Evolutionary conservation across 2,113 vertebrate species (phyloP).

Genomic region (Dunckerocampus dactyliophorus): DNA sequence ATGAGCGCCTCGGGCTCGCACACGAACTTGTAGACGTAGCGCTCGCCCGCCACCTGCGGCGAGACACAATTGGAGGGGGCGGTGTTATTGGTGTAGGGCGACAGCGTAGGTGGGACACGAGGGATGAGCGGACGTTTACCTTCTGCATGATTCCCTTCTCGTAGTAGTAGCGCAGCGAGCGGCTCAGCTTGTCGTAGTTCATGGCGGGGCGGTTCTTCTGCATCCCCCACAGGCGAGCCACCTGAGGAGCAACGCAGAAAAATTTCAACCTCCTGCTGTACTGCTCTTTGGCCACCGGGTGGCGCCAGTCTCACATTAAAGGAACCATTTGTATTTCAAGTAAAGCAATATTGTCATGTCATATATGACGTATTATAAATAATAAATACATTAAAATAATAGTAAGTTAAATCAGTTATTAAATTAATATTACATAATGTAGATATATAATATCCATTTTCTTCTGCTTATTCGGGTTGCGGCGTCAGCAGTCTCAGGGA

Average conservation of each 20-base stretch:
- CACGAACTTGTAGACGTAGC: conserved; percentile 98
- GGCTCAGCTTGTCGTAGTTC: conserved; percentile 98
- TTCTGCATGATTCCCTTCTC: conserved; percentile 99
- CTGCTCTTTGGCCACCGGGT: conserved; percentile 47
- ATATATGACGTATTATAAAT: too few species aligned
- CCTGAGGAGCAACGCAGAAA: conserved; percentile 66
- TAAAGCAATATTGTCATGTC: too few species aligned
- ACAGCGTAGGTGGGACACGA: conserved; percentile 49
- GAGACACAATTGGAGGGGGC: conserved; percentile 1
- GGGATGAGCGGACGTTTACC: conserved; percentile 59
- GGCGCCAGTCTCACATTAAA: conserved; percentile 17
- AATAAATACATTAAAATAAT: too few species aligned
- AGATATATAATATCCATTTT: too few species aligned
- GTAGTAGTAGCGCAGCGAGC: conserved; percentile 94
- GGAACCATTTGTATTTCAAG: too few species aligned
- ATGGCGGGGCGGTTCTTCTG: conserved; percentile 99
- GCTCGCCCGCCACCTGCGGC: conserved; percentile 90
- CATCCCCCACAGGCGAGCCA: conserved; percentile 96
- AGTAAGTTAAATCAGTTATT: too few species aligned
- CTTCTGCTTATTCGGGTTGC: too few species aligned
- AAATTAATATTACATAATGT: too few species aligned
- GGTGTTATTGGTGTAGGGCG: conserved; percentile 40
- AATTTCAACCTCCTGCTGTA: not conserved
- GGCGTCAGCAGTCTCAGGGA: too few species aligned
- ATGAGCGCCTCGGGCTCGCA: conserved; percentile 94